phyloP scores from a whole-genome alignment of 2,888 invertebrate genomes.

The Aspidapion aeneum region DNA sequence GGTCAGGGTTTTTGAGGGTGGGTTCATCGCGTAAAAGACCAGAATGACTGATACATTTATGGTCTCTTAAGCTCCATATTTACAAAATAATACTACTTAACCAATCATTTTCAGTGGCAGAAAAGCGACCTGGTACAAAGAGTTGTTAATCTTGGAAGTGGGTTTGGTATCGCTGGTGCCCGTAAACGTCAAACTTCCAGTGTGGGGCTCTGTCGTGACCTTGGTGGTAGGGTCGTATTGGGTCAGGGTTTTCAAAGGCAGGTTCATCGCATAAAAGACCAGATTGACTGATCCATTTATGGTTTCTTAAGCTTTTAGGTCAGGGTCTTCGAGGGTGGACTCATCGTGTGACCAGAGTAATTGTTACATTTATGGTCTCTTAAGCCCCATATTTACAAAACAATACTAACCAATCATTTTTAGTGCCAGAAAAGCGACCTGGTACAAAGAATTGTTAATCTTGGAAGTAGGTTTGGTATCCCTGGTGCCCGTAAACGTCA shows the following conservation, averaged over 20 bases:
- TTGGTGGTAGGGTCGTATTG: slow-evolving; percentile 67
- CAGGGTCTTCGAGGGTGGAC: slow-evolving; percentile 70
- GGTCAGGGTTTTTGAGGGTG: no score
- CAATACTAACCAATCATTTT: slow-evolving; percentile 68
- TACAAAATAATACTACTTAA: no score
- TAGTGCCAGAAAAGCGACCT: slow-evolving; percentile 84
- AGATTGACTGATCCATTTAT: slow-evolving; percentile 87
- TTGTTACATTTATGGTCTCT: slow-evolving; percentile 83
- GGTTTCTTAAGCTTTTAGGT: no score
- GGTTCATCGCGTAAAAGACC: no score
- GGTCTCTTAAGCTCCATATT: no score
- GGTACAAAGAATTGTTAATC: slow-evolving; percentile 75
- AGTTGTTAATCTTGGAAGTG: slow-evolving; percentile 71
- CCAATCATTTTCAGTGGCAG: slow-evolving; percentile 86
- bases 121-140: slow-evolving; percentile 80
- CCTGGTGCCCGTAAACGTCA: slow-evolving; percentile 73
- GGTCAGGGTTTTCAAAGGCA: slow-evolving; percentile 69
- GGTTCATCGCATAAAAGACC: slow-evolving; percentile 82
- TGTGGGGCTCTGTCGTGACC: slow-evolving; percentile 64
- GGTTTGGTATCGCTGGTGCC: slow-evolving; percentile 74
- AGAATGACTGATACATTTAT: slow-evolving; percentile 88
- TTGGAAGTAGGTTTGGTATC: slow-evolving; percentile 76
- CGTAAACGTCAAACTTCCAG: slow-evolving; percentile 78
- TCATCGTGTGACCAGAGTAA: slow-evolving; percentile 89
- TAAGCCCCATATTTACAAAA: no score